Evolutionary conservation across 2,113 vertebrate species (phyloP).

Genomic region (Brachionichthys hirsutus): DNA sequence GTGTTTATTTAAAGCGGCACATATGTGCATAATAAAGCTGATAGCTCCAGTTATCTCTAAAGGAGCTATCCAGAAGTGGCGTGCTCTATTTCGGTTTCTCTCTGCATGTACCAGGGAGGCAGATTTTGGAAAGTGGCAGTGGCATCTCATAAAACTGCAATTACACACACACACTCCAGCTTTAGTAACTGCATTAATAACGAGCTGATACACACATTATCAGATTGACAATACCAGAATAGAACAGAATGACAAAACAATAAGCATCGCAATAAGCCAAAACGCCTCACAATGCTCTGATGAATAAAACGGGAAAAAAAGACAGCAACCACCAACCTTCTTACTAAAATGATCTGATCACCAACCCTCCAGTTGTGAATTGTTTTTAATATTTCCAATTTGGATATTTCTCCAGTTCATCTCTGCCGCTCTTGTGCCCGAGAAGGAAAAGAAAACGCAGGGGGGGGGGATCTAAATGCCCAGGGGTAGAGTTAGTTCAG

Average conservation of each 20-base stretch:
- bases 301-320: too few species aligned
- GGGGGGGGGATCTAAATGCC: too few species aligned
- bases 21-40: constrained; percentile 35
- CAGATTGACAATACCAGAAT: constrained; percentile 1
- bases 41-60: constrained; percentile 29
- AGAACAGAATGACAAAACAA: constrained; percentile 35
- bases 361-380: not conserved
- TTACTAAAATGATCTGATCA: too few species aligned
- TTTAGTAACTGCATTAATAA: constrained; percentile 50
- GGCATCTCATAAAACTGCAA: constrained; percentile 31
- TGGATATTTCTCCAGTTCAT: not conserved
- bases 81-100: constrained; percentile 24
- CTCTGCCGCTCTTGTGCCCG: too few species aligned
- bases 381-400: not conserved
- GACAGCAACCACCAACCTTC: too few species aligned
- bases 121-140: constrained; percentile 28
- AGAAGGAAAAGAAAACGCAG: too few species aligned
- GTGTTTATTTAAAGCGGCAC: constrained; percentile 24
- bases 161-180: constrained; percentile 28
- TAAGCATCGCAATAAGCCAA: constrained; percentile 4
- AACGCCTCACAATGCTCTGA: not conserved
- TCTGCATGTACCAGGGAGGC: constrained; percentile 29
- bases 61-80: constrained; percentile 12
- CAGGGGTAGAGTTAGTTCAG: too few species aligned
- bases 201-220: constrained; percentile 1